Percentiles rank a stretch among this genome's conserved stretches.
Conservation (phyloP, 2,113 vertebrate species). For the Columbina picui region DNA sequence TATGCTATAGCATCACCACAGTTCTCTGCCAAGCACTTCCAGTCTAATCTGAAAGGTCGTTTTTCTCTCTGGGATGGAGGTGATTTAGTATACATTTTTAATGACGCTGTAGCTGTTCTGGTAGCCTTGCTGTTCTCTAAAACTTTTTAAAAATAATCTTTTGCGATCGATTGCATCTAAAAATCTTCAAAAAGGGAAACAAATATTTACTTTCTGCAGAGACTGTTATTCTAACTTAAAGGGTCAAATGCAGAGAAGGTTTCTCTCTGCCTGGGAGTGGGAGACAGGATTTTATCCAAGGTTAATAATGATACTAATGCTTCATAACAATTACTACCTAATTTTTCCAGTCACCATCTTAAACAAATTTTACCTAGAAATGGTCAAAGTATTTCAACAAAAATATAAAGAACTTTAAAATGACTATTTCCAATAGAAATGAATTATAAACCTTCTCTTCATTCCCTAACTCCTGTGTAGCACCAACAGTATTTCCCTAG, state of each 20-base stretch:
- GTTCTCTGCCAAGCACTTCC: neutral
- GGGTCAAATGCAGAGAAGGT: neutral
- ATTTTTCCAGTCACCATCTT: neutral
- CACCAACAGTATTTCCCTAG: neutral
- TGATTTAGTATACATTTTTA: slow-evolving; percentile 18
- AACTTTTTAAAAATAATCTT: neutral
- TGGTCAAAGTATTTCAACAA: neutral
- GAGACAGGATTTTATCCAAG: neutral
- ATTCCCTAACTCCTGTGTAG: neutral
- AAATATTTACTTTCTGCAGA: neutral
- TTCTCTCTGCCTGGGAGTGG: neutral
- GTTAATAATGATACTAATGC: neutral
- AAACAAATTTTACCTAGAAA: neutral
- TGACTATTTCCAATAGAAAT: neutral
- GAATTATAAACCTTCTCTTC: neutral
- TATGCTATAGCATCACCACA: neutral
- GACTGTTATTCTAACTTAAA: neutral
- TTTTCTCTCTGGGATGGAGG: neutral
- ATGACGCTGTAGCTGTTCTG: neutral
- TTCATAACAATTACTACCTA: neutral
- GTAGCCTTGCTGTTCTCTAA: neutral
- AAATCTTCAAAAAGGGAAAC: neutral
- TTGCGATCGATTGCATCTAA: neutral
- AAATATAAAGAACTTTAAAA: neutral
- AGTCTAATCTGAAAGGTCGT: neutral